Percentiles rank a stretch among this genome's conserved stretches.
Conservation (phyloP, 2,888 invertebrate genomes). For the Yponomeuta cagnagella region DNA sequence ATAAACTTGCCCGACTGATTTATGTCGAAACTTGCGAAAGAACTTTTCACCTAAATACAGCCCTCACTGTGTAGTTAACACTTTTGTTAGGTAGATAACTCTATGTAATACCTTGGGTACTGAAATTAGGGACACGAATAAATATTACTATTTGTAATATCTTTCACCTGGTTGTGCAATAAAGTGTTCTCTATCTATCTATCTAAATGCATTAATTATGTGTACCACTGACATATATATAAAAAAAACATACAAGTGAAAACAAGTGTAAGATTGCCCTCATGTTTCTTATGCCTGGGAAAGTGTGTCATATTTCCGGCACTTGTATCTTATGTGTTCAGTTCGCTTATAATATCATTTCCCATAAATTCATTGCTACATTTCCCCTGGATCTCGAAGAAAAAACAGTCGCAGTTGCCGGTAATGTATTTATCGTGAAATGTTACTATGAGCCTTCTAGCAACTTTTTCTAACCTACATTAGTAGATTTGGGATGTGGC, state of each 20-base stretch:
- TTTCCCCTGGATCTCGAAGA: background rate
- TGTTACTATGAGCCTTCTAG: background rate
- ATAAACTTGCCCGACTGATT: conserved; percentile 11
- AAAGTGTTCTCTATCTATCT: too few relatives aligned
- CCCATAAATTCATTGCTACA: background rate
- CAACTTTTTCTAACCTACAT: background rate
- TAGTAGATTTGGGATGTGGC: background rate
- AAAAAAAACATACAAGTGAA: background rate
- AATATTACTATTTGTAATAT: too few relatives aligned
- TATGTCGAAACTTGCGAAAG: conserved; percentile 5
- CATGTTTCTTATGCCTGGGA: background rate
- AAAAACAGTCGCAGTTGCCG: background rate
- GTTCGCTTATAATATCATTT: background rate
- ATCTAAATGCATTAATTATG: too few relatives aligned
- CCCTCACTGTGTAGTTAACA: background rate
- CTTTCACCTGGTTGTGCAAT: too few relatives aligned
- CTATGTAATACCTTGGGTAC: background rate
- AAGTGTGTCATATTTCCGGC: background rate
- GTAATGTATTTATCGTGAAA: conserved; percentile 1
- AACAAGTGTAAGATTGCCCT: background rate
- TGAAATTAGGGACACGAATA: too few relatives aligned
- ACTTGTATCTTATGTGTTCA: background rate
- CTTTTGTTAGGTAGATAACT: background rate
- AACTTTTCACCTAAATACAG: background rate
- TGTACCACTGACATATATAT: too few relatives aligned